A percentile compares a stretch with the other conserved stretches of the same genome.
These are phyloP conservation scores for Asarcornis scutulata DNA, from an alignment of 2,113 vertebrate genomes.

Conservation along the genomic window DNA sequence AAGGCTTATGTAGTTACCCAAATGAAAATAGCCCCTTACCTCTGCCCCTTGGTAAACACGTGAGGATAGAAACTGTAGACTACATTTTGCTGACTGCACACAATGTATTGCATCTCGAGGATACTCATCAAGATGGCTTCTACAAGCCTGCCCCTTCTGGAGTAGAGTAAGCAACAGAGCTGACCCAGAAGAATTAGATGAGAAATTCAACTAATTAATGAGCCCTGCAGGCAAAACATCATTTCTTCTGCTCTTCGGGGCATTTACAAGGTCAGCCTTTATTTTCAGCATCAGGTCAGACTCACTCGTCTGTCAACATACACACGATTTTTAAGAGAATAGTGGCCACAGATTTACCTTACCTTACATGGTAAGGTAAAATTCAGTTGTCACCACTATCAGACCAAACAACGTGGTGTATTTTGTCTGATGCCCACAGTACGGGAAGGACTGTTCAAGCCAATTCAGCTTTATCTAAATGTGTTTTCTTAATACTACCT, in stretches of 20 bases:
- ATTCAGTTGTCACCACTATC: neutral
- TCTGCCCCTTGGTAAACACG: neutral
- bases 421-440: neutral
- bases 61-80: neutral
- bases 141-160: constrained; percentile 20
- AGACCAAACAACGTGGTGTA: neutral
- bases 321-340: constrained; percentile 4
- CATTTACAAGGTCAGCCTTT: constrained; percentile 56
- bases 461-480: neutral
- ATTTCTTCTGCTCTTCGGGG: constrained; percentile 51
- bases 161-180: constrained; percentile 10
- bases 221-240: constrained; percentile 45
- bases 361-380: neutral
- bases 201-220: constrained; percentile 65
- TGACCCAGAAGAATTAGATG: constrained; percentile 56
- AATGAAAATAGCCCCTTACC: neutral
- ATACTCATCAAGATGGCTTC: neutral
- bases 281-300: constrained; percentile 15
- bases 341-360: neutral
- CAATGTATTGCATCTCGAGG: neutral
- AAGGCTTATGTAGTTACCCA: neutral
- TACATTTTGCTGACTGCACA: neutral
- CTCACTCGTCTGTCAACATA: constrained; percentile 10
- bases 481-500: neutral
- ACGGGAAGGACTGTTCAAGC: neutral